Percentiles rank a stretch among this genome's conserved stretches.
phyloP scores from a whole-genome alignment of 2,888 invertebrate genomes.

The Netelia fuscicornis region DNA sequence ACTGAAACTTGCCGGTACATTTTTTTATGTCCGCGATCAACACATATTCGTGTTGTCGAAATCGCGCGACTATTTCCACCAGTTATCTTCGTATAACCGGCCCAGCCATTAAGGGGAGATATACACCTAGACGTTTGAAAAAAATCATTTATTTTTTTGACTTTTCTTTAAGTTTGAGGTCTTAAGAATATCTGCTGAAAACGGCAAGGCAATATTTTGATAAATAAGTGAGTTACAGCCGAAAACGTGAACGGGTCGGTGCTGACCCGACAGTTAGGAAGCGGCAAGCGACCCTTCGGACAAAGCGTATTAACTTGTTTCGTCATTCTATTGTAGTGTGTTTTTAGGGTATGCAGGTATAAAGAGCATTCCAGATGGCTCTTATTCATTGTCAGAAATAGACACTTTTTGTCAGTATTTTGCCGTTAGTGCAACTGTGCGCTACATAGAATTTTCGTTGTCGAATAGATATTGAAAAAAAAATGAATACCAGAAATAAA shows the following conservation, averaged over 20 bases:
- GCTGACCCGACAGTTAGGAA: neutral
- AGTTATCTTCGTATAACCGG: constrained; percentile 49
- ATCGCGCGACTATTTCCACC: constrained; percentile 23
- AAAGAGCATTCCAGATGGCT: no score
- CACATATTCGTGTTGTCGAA: constrained; percentile 45
- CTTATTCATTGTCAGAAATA: no score
- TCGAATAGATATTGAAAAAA: constrained; percentile 21
- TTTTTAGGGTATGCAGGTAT: no score
- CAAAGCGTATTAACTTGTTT: no score
- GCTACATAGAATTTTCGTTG: neutral
- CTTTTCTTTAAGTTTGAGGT: neutral
- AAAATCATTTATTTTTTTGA: constrained; percentile 1
- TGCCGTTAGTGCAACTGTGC: neutral
- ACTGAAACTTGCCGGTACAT: constrained; percentile 27
- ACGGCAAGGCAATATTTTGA: neutral
- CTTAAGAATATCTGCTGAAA: constrained; percentile 6
- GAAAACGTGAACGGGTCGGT: constrained; percentile 2
- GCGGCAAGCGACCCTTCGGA: neutral
- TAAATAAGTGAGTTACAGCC: constrained; percentile 20
- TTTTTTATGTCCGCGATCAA: constrained; percentile 30
- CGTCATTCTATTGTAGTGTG: no score
- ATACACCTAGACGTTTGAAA: constrained; percentile 9
- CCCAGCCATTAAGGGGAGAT: constrained; percentile 17
- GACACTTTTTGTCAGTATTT: no score
- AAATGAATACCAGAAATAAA: constrained; percentile 19